These are phyloP conservation scores for Chlorodrepanis virens DNA, from an alignment of 2,113 vertebrate species.

Conservation along the genomic window DNA sequence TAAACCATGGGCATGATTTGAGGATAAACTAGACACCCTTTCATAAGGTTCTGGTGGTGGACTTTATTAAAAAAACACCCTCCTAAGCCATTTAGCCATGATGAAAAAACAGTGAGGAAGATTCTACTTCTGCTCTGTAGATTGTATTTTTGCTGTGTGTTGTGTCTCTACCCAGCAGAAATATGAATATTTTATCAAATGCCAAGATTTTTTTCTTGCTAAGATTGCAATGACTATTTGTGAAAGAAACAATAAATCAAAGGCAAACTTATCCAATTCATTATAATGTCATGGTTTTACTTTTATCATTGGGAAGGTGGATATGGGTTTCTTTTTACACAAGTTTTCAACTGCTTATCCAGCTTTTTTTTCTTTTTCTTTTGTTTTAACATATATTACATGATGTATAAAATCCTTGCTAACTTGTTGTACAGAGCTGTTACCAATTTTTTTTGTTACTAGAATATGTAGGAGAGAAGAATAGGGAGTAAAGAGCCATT, in stretches of 20 bases:
- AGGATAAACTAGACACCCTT: neutral
- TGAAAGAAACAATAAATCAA: neutral
- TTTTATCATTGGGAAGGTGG: neutral
- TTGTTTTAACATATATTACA: accelerated
- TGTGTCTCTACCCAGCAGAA: neutral
- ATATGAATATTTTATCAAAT: neutral
- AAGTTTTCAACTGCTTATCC: neutral
- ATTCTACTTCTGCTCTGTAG: neutral
- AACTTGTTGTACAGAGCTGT: neutral
- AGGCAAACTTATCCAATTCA: neutral
- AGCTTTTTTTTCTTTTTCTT: neutral
- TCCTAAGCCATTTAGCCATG: neutral
- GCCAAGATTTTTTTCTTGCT: neutral
- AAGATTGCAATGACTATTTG: neutral
- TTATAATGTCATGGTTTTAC: neutral
- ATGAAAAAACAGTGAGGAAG: neutral
- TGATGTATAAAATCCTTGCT: neutral
- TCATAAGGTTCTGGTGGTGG: neutral
- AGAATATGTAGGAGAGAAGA: neutral
- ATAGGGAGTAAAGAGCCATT: neutral
- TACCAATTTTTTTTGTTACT: neutral
- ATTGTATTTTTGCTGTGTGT: neutral
- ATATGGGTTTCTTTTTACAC: neutral
- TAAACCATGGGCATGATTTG: neutral
- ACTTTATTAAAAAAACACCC: neutral